Evolutionary conservation across 2,888 invertebrate genomes (phyloP), one percentile per base, ranked within the genome.

Genomic region (Euproctis similis): DNA sequence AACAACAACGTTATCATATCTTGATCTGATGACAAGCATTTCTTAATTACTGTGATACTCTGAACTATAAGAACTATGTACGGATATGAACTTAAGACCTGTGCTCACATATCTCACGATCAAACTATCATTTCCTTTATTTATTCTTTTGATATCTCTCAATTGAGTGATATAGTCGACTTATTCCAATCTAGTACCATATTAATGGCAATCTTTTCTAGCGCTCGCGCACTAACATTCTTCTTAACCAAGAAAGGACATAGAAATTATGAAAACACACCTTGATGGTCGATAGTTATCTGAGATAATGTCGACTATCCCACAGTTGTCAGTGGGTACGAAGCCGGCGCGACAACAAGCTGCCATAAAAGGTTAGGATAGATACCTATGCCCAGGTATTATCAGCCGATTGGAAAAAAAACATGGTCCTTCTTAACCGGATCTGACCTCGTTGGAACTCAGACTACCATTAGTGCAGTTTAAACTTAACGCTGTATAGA

Each of bases 321-420:
- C 81, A 81, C 77, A 82, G 78, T 74, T 74, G 81, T 80, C 75
- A 76, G 71, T 72, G n/a, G n/a, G n/a, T n/a, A 63, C 65, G 52
- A 52, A 61, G 57, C 42, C 59, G 57, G 59, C 48, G 53, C 61
- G 36, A 49, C 63, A 55, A 46, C 81, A 72, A 63, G 75, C 67
- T 82, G 53, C 81, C 82, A 53, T 82, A 82, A 63, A 82, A 60
- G 82, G 82, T 51, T 51, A 59, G 49, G 59, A 61, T 57, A 59
- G n/a, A n/a, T n/a, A n/a, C n/a, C n/a, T n/a, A n/a, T n/a, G 60
- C 61, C 59, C 41, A 67, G 66, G 55, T 59, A 57, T 50, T n/a
- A n/a, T n/a, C n/a, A 51, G 50, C 51, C 61, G 71, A 75, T 78
- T 59, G 68, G 75, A 78, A 81, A n/a, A n/a, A n/a, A 82, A 81